Base-by-base conservation (phyloP, 2,888 invertebrate genomes). In the Choreutis nemorana region DNA sequence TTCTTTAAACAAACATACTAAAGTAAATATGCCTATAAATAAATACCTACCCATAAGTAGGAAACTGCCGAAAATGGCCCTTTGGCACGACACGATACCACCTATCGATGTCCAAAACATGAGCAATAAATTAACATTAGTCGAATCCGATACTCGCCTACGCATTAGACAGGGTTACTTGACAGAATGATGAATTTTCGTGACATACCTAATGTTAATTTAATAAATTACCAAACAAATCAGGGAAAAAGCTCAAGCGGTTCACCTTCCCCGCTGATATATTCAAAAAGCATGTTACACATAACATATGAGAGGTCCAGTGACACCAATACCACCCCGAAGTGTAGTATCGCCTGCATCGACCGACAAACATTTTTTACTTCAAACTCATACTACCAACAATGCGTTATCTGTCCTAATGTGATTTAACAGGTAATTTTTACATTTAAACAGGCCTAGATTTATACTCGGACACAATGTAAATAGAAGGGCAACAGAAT, bases 391-490 rank as follows among this genome's bases (percentile, higher is more conserved):
- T 61, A 65, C 45, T 60, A 64, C 59, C 57, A 65, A 75, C 72
- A 72, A 71, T 66, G 64, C 54, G 61, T 68, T 75, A 75, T 75
- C 72, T 71, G 62, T 71, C 70, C 68, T 66, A 66, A 75, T 75
- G 77, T 77, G 75, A 78, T 78, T 75, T 78, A 77, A 73, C 72
- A 71, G 73, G 72, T 75, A 73, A 72, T 75, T 73, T 77, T 65
- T 72, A 71, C 67, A 57, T 55, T 59, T 63, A 62, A 73, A 70
- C 60, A 62, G 57, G 62, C 55, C 50, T 48, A 56, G 64, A 77
- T 75, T 75, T 73, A 77, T 72, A 52, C 49, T 44, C 44, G 45
- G 47, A 39, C 62, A 62, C 63, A 66, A 70, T 67, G 71, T 72
- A 75, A 73, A 72, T 77, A 77, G 68, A 65, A 59, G 68, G 67